These are phyloP conservation scores for Polymixis lichenea DNA, from an alignment of 2,888 invertebrate species.

Conservation along the genomic window DNA sequence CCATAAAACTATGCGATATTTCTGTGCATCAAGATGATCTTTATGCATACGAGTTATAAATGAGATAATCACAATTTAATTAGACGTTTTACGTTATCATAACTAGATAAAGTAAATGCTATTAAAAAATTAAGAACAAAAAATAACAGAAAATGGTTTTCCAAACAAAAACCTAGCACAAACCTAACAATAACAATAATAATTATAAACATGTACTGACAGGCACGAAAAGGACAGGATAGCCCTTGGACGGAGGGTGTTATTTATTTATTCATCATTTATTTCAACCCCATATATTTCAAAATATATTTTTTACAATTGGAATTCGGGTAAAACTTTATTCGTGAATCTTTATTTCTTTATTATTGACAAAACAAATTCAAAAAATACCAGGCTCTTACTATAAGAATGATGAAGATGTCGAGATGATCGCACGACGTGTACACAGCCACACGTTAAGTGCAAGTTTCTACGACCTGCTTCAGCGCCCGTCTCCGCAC, in stretches of 20 bases:
- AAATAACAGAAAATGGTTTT: slow-evolving; percentile 36
- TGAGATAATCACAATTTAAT: slow-evolving; percentile 11
- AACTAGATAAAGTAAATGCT: not conserved
- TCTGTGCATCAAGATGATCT: slow-evolving; percentile 2
- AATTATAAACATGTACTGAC: slow-evolving; percentile 68
- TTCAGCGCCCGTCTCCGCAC: slow-evolving; percentile 22
- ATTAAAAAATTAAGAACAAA: slow-evolving; percentile 12
- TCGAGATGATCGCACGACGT: slow-evolving; percentile 62
- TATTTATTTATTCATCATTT: slow-evolving; percentile 63
- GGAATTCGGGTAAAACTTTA: slow-evolving; percentile 76
- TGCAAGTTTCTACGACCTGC: slow-evolving; percentile 36
- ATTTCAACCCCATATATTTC: slow-evolving; percentile 67
- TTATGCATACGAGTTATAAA: slow-evolving; percentile 16
- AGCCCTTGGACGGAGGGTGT: slow-evolving; percentile 72
- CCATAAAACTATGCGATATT: not conserved
- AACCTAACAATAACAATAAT: slow-evolving; percentile 46
- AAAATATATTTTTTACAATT: slow-evolving; percentile 72
- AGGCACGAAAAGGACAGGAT: slow-evolving; percentile 71
- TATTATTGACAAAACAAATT: slow-evolving; percentile 87
- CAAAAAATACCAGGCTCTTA: slow-evolving; percentile 89
- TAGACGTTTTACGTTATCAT: not conserved
- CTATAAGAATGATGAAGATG: slow-evolving; percentile 84
- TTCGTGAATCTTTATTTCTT: slow-evolving; percentile 79
- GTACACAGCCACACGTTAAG: slow-evolving; percentile 48
- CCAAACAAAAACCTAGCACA: slow-evolving; percentile 30